These are phyloP conservation scores for Drosophila colorata DNA, from an alignment of 2,888 invertebrate genomes.

Conservation along the genomic window DNA sequence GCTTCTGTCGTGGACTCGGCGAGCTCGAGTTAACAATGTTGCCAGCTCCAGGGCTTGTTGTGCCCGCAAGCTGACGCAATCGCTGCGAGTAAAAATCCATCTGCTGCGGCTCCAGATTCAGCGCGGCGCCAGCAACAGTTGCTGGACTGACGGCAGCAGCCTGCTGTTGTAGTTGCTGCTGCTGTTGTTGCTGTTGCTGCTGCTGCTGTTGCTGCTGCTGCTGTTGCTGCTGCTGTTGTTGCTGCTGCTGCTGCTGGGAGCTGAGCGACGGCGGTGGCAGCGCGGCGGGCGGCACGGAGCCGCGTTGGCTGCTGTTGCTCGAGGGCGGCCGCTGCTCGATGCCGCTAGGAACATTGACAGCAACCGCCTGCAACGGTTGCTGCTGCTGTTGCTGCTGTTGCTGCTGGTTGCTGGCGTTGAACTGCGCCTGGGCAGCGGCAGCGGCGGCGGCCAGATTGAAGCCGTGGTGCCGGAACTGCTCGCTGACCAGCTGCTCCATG, in stretches of 20 bases:
- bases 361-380: slow-evolving; percentile 27
- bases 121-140: slow-evolving; percentile 55
- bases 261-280: slow-evolving; percentile 73
- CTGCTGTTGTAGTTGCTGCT: slow-evolving; percentile 29
- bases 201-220: slow-evolving; percentile 45
- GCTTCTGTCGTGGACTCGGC: slow-evolving; percentile 93
- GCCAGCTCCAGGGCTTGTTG: slow-evolving; percentile 96
- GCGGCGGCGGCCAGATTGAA: slow-evolving; percentile 91
- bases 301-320: slow-evolving; percentile 82
- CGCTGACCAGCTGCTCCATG: slow-evolving; percentile 93
- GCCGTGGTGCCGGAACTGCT: slow-evolving; percentile 93
- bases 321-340: slow-evolving; percentile 86
- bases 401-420: slow-evolving; percentile 85
- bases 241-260: slow-evolving; percentile 70
- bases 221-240: slow-evolving; percentile 59
- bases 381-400: slow-evolving; percentile 84
- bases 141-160: slow-evolving; percentile 74
- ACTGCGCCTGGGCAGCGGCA: slow-evolving; percentile 87
- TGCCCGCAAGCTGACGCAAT: slow-evolving; percentile 98
- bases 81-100: slow-evolving; percentile 99
- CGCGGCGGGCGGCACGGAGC: slow-evolving; percentile 84
- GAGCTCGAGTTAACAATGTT: slow-evolving; percentile 90
- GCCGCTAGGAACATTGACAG: slow-evolving; percentile 64
- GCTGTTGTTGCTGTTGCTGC: slow-evolving; percentile 37
- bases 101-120: slow-evolving; percentile 94